These are phyloP conservation scores for Luscinia luscinia DNA, from an alignment of 2,797 vertebrate species.

Conservation along the genomic window DNA sequence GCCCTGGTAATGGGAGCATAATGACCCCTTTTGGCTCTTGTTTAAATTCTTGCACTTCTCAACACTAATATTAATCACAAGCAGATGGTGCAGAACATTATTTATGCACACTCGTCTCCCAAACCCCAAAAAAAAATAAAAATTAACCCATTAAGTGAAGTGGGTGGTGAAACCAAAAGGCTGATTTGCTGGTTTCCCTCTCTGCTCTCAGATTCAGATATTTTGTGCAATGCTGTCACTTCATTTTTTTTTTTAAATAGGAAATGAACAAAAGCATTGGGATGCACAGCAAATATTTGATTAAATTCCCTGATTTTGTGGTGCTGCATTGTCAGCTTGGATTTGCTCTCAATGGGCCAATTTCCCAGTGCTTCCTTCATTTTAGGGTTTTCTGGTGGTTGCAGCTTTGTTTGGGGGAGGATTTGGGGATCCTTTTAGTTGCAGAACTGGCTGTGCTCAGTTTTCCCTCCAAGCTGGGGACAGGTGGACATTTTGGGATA, in stretches of 20 bases:
- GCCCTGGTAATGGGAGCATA: slow-evolving; percentile 50
- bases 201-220: background rate
- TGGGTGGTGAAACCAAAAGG: background rate
- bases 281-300: background rate
- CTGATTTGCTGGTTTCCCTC: slow-evolving; percentile 26
- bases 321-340: background rate
- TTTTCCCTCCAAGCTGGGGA: background rate
- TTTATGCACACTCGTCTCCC: slow-evolving; percentile 54
- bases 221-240: background rate
- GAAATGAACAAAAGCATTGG: background rate
- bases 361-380: fast-evolving
- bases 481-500: too few species aligned
- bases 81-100: slow-evolving; percentile 59
- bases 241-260: background rate
- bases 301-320: fast-evolving
- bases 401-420: background rate
- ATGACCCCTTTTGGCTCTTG: slow-evolving; percentile 63
- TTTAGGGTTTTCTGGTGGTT: background rate
- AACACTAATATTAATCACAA: slow-evolving; percentile 66
- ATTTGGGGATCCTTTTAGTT: background rate
- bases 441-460: background rate
- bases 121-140: background rate
- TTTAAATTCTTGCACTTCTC: slow-evolving; percentile 67
- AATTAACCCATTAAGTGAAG: slow-evolving; percentile 57
- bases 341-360: fast-evolving